Evolutionary conservation across 2,888 invertebrate genomes (phyloP).

Genomic region (Lymantria dispar): DNA sequence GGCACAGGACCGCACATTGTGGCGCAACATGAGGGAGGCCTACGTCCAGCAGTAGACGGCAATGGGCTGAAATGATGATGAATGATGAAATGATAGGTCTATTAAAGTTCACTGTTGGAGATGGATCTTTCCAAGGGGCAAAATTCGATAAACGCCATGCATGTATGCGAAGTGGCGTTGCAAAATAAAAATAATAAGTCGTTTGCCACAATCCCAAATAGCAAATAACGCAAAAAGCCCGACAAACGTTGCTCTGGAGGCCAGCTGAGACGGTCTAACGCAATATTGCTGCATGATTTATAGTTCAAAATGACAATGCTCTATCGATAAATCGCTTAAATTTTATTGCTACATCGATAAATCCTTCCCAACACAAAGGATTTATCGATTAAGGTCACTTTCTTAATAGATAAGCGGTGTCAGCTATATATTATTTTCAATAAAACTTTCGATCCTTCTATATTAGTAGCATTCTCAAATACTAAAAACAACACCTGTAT

Average conservation of each 20-base stretch:
- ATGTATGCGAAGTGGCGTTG: too few species aligned
- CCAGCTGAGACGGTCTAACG: slow-evolving; percentile 19
- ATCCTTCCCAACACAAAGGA: slow-evolving; percentile 49
- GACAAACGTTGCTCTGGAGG: slow-evolving; percentile 11
- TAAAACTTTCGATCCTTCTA: too few species aligned
- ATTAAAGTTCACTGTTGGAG: too few species aligned
- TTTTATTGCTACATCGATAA: slow-evolving; percentile 58
- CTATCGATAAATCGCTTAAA: slow-evolving; percentile 38
- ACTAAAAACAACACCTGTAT: too few species aligned
- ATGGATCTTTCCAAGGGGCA: too few species aligned
- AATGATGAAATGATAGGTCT: too few species aligned
- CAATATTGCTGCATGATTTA: slow-evolving; percentile 46
- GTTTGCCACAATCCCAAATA: background rate
- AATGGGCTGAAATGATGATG: too few species aligned
- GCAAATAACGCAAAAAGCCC: background rate
- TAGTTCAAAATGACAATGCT: slow-evolving; percentile 50
- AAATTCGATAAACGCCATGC: too few species aligned
- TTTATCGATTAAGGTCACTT: slow-evolving; percentile 3
- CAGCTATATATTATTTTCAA: background rate
- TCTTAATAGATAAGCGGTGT: background rate
- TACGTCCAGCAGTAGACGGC: too few species aligned
- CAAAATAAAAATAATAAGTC: background rate
- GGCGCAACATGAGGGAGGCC: too few species aligned
- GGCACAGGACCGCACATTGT: too few species aligned
- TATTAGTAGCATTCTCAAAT: too few species aligned